These are phyloP conservation scores for Phymanthus crucifer DNA, from an alignment of 92 coral and sea anemone species.

Conservation along the genomic window DNA sequence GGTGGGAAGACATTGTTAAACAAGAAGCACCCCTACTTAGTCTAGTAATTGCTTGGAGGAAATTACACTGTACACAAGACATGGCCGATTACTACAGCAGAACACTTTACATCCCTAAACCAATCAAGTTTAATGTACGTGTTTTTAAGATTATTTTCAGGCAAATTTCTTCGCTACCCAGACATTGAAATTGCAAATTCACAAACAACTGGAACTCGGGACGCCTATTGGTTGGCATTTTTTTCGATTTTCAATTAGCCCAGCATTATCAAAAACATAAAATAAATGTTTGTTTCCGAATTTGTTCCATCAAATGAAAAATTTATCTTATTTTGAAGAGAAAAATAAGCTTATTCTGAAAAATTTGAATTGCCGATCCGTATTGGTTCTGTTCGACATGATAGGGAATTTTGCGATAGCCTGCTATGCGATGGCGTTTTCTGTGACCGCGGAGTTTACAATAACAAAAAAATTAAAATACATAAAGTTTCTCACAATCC, in stretches of 20 bases:
- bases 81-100: neutral
- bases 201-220: neutral
- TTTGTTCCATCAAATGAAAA: neutral
- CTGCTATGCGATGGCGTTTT: slow-evolving; percentile 3
- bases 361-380: neutral
- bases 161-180: neutral
- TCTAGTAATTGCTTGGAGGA: slow-evolving; percentile 23
- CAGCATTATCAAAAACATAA: neutral
- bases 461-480: slow-evolving; percentile 10
- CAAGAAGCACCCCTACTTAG: slow-evolving; percentile 39
- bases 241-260: neutral
- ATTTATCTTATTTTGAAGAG: neutral
- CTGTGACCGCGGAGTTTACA: neutral
- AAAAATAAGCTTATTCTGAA: neutral
- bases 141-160: neutral
- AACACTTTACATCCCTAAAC: neutral
- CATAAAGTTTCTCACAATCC: slow-evolving; percentile 1
- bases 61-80: slow-evolving; percentile 16
- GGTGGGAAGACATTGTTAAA: slow-evolving; percentile 23
- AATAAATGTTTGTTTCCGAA: slow-evolving; percentile 1
- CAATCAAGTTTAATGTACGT: neutral
- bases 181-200: neutral
- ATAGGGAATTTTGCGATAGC: neutral
- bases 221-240: neutral
- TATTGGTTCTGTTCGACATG: neutral